A percentile compares a stretch with the other conserved stretches of the same genome.
phyloP scores from a whole-genome alignment of 92 coral and sea anemone genomes.

The Phenganax subtilis region DNA sequence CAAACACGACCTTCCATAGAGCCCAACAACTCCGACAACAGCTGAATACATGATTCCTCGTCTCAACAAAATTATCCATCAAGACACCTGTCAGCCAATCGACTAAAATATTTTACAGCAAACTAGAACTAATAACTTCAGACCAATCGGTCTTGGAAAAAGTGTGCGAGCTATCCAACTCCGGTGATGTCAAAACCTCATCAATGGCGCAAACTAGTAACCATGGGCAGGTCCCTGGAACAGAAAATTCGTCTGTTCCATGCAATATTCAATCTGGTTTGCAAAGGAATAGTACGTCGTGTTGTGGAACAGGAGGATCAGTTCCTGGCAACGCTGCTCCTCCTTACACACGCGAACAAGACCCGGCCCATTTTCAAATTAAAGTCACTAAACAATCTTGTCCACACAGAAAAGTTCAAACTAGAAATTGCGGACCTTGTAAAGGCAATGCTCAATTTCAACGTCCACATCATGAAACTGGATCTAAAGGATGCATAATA shows the following conservation, averaged over 20 bases:
- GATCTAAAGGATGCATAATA: constrained; percentile 36
- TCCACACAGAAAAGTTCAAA: constrained; percentile 51
- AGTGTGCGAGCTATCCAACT: constrained; percentile 49
- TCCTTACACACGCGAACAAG: background rate
- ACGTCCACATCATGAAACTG: constrained; percentile 42
- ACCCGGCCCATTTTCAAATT: constrained; percentile 37
- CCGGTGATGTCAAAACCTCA: constrained; percentile 44
- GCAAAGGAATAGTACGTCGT: constrained; percentile 41
- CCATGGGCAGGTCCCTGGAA: constrained; percentile 22
- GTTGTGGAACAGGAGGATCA: constrained; percentile 42
- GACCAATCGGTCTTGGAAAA: constrained; percentile 51
- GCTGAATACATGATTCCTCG: constrained; percentile 49
- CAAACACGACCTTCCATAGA: constrained; percentile 36
- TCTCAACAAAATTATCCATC: background rate
- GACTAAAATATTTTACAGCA: constrained; percentile 46
- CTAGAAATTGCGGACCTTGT: constrained; percentile 54
- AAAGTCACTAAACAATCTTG: constrained; percentile 47
- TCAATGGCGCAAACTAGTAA: constrained; percentile 50
- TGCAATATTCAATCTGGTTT: constrained; percentile 43
- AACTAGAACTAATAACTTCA: constrained; percentile 49
- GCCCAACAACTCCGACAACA: constrained; percentile 36
- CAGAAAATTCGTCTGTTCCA: constrained; percentile 33
- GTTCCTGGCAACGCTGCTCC: constrained; percentile 12
- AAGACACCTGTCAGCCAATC: constrained; percentile 34
- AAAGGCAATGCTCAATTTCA: constrained; percentile 42